Evolutionary conservation across 2,888 invertebrate species (phyloP), one percentile per base, ranked within the genome.

Genomic region (Ectemnius cavifrons): DNA sequence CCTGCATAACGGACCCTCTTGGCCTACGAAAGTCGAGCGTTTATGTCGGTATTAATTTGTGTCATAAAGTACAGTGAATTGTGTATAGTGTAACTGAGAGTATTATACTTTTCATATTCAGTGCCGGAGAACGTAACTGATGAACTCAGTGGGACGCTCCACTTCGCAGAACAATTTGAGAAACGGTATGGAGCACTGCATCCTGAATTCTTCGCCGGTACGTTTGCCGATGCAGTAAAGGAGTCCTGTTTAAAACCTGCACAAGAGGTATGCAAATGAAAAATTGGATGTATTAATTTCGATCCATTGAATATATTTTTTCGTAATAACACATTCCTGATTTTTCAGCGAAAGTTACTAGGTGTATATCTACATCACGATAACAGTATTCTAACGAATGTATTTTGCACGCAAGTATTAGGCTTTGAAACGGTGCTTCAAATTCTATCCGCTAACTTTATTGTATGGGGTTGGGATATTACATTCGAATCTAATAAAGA

Each of bases 331-430:
- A 13, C 52, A 20, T 66, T 62, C 64, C 52, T 86, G 81, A 83
- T 75, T 65, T 91, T 92, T 8, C 92, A 99, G 97, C 94, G 98
- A 81, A 97, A 97, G 92, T 93, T 98, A 72, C 92, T 99, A 82
- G 98, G 97, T 20, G 94, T 99, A 75, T 99, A 99, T 92, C 93
- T 99, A 37, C 99, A 99, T 91, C 98, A 99, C 91, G 99, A 99
- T 91, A 95, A 94, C 80, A 98, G 98, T 84, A 97, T 99, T 71
- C 93, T 98, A 84, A 95, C 98, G 49, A 98, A 99, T 92, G 98
- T 99, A 80, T 99, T 99, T 93, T 98, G 99, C 92, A 97, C 98
- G 70, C 97, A 98, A 91, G 93, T 98, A 74, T 92, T 99, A 81
- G 98, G 98, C 90, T 96, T 96, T 86, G 98, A 98, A 88, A 96